phyloP scores from a whole-genome alignment of 2,797 vertebrate genomes.

The Phyllotis vaccarum region DNA sequence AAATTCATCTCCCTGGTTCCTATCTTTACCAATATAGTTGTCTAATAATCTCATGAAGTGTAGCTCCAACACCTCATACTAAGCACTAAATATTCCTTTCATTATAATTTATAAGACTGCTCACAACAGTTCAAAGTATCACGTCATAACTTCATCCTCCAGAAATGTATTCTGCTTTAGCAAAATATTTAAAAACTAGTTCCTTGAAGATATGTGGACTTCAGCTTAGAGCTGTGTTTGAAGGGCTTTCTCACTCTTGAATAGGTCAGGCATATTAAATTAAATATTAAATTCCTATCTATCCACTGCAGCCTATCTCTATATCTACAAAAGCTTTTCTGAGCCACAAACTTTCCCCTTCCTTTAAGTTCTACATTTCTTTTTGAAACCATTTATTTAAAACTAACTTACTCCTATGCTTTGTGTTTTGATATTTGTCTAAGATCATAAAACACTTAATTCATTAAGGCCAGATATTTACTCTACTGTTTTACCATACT shows the following conservation, averaged over 20 bases:
- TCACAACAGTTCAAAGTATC: not conserved
- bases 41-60: not conserved
- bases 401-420: not conserved
- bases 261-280: not conserved
- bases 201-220: constrained; percentile 20
- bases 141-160: not conserved
- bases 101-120: not conserved
- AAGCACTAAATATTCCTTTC: not conserved
- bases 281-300: not conserved
- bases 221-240: not conserved
- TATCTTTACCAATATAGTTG: not conserved
- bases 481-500: not conserved
- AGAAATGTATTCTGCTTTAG: constrained; percentile 19
- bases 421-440: not conserved
- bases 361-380: not conserved
- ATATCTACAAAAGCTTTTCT: not conserved
- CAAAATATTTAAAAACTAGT: constrained; percentile 45
- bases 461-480: not conserved
- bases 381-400: constrained; percentile 23
- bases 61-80: not conserved
- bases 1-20: not conserved
- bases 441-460: not conserved
- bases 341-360: not conserved
- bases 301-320: not conserved
- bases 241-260: not conserved